Conservation (phyloP, 1,140 invertebrate genomes). For the Cyclargus thomasi region DNA sequence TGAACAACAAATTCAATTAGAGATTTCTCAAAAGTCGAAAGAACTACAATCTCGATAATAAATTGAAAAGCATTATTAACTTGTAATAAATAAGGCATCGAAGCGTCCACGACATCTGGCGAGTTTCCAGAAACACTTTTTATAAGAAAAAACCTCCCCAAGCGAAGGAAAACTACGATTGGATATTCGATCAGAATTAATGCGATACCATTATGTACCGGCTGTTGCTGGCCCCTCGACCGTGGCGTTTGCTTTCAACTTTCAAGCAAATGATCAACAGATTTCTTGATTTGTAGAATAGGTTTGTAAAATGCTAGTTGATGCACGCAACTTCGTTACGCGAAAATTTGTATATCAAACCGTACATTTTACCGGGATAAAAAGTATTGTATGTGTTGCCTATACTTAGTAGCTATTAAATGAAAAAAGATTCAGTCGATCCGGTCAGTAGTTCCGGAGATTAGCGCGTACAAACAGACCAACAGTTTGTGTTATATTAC, state of each 20-base stretch:
- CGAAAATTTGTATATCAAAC: no score
- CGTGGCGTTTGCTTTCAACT: conserved; percentile 27
- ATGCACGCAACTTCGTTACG: no score
- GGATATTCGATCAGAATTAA: conserved; percentile 43
- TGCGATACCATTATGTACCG: conserved; percentile 34
- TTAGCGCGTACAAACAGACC: no score
- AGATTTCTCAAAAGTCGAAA: conserved; percentile 5
- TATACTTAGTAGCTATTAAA: no score
- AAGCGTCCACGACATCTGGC: conserved; percentile 42
- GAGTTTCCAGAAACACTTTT: conserved; percentile 46
- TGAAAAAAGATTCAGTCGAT: no score
- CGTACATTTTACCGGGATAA: no score
- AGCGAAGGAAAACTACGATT: conserved; percentile 37
- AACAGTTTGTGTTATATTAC: no score
- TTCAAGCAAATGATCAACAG: conserved; percentile 13
- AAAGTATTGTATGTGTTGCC: no score
- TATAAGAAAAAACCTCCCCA: conserved; percentile 48
- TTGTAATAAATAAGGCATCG: conserved; percentile 51
- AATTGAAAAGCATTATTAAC: conserved; percentile 58
- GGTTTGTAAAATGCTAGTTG: no score
- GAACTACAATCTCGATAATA: conserved; percentile 35
- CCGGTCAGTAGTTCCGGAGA: no score
- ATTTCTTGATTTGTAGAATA: not conserved
- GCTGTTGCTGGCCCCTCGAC: conserved; percentile 18
- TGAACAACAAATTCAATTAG: not conserved